Conservation (phyloP, 2,113 vertebrate species). For the Thalassoma bifasciatum region DNA sequence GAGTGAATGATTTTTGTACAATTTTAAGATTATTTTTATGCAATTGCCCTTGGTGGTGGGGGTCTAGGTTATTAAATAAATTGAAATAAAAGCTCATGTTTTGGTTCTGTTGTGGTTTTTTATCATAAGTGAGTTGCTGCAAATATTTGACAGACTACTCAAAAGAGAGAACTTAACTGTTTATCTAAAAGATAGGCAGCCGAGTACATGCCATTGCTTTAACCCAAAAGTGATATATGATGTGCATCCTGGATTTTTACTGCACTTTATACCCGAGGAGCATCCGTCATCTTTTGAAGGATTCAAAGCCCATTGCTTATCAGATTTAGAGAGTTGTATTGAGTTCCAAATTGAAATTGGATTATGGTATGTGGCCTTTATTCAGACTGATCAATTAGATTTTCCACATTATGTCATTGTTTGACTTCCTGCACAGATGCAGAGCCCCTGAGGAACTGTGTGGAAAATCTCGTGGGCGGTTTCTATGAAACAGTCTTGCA, state of each 20-base stretch:
- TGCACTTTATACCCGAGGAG: neutral
- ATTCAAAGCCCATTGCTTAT: slow-evolving; percentile 13
- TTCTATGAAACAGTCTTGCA: too few species aligned
- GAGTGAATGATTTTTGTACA: slow-evolving; percentile 44
- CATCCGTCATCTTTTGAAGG: neutral
- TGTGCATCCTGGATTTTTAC: neutral
- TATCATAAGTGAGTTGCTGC: too few species aligned
- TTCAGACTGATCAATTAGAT: neutral
- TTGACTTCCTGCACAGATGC: neutral
- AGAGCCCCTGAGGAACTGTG: neutral
- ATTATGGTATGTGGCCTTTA: neutral
- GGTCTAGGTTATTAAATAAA: slow-evolving; percentile 67
- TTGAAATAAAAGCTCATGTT: slow-evolving; percentile 33
- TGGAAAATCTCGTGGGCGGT: neutral
- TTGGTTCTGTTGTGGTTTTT: neutral
- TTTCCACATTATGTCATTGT: neutral
- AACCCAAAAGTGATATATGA: too few species aligned
- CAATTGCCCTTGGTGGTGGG: slow-evolving; percentile 52
- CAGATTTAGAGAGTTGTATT: slow-evolving; percentile 33
- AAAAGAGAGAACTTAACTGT: too few species aligned
- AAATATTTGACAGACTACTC: too few species aligned
- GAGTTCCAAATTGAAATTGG: slow-evolving; percentile 41
- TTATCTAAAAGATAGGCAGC: too few species aligned
- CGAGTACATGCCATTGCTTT: too few species aligned
- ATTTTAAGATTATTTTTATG: slow-evolving; percentile 34